Evolutionary conservation across 1,140 invertebrate genomes (phyloP).

Genomic region (Portunus trituberculatus): DNA sequence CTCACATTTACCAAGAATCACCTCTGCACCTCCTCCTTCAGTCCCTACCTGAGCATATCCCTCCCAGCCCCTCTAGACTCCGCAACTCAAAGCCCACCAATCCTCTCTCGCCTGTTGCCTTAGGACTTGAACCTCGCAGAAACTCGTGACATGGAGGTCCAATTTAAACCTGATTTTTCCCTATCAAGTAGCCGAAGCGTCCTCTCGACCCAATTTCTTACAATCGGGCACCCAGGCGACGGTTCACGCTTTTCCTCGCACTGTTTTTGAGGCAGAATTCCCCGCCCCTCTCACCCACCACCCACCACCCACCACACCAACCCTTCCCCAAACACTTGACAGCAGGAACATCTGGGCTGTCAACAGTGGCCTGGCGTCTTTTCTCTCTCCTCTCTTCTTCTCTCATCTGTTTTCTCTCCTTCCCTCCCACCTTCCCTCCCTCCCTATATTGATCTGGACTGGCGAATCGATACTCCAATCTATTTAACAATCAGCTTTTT

Average conservation of each 20-base stretch:
- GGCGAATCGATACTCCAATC: not conserved
- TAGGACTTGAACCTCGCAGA: no score
- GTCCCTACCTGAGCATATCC: no score
- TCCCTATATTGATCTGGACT: not conserved
- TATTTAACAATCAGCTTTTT: conserved; percentile 4
- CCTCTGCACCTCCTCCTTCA: no score
- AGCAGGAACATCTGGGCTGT: not conserved
- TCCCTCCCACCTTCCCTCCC: not conserved
- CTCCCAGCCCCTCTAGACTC: no score
- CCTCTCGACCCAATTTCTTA: not conserved
- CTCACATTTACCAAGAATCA: no score
- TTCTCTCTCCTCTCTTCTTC: not conserved
- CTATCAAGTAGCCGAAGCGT: no score
- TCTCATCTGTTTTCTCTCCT: not conserved
- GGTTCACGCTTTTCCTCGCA: not conserved
- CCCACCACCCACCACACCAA: not conserved
- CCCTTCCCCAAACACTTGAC: conserved; percentile 33
- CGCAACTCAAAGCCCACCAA: no score
- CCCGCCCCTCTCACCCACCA: not conserved
- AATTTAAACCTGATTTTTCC: no score
- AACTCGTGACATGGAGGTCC: no score
- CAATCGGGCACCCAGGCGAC: not conserved
- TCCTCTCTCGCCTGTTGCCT: no score
- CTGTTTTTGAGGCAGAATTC: no score
- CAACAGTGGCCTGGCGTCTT: not conserved